Percentiles rank a stretch among this genome's conserved stretches.
Conservation (phyloP, 2,797 vertebrate genomes). For the Prunella strophiata region DNA sequence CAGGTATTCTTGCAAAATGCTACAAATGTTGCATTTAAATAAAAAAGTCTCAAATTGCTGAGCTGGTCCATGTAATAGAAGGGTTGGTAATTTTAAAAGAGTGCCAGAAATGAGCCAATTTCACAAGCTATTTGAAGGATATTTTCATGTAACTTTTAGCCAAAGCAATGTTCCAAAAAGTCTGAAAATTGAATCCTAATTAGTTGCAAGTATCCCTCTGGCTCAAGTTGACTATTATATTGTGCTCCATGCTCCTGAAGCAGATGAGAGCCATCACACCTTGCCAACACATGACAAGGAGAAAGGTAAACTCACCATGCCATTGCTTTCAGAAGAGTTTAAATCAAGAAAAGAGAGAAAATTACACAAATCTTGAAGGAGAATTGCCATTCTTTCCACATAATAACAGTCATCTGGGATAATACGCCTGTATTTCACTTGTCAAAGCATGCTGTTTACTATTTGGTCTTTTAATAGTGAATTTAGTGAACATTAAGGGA, state of each 20-base stretch:
- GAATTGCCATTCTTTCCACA: constrained; percentile 65
- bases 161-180: constrained; percentile 61
- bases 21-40: constrained; percentile 63
- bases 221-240: constrained; percentile 53
- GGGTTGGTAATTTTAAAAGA: constrained; percentile 61
- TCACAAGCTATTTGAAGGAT: constrained; percentile 64
- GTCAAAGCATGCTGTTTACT: constrained; percentile 68
- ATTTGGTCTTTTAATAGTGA: constrained; percentile 63
- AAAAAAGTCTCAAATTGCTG: constrained; percentile 34
- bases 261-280: constrained; percentile 64
- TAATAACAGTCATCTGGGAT: constrained; percentile 64
- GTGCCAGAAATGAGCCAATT: constrained; percentile 65
- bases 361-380: constrained; percentile 69
- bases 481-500: constrained; percentile 63
- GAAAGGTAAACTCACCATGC: constrained; percentile 68
- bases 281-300: constrained; percentile 66
- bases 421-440: constrained; percentile 63
- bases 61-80: constrained; percentile 42
- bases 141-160: constrained; percentile 64
- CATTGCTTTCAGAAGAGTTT: constrained; percentile 67
- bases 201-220: constrained; percentile 44
- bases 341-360: constrained; percentile 70
- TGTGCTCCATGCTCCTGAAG: constrained; percentile 24
- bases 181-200: constrained; percentile 70
- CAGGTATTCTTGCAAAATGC: constrained; percentile 35